Conservation (phyloP, 2,888 invertebrate species). For the Parnassius apollo region DNA sequence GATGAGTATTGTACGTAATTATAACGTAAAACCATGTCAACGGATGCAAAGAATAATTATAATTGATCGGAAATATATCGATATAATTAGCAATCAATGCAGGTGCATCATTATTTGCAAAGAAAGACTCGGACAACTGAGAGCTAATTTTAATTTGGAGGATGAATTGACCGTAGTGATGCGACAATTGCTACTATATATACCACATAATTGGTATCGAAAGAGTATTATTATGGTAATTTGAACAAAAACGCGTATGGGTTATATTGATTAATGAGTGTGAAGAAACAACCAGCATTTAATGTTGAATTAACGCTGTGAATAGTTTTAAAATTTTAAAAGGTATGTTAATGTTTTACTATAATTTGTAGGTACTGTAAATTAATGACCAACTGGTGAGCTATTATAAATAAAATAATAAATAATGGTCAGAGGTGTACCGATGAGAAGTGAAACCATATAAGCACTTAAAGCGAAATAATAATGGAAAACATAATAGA, state of each 20-base stretch:
- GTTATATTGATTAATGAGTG: conserved; percentile 8
- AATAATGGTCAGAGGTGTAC: not conserved
- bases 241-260: conserved; percentile 1
- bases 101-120: conserved; percentile 9
- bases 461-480: too few species aligned
- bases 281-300: not conserved
- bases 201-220: conserved; percentile 15
- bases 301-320: conserved; percentile 1
- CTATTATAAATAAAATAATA: not conserved
- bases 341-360: conserved; percentile 5
- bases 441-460: too few species aligned
- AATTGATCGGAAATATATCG: conserved; percentile 12
- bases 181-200: conserved; percentile 1
- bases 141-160: conserved; percentile 11
- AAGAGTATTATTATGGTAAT: conserved; percentile 20
- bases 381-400: conserved; percentile 3
- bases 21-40: conserved; percentile 1
- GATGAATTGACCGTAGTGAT: conserved; percentile 4
- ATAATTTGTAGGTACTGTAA: conserved; percentile 2
- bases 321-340: not conserved
- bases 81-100: conserved; percentile 9
- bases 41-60: conserved; percentile 4
- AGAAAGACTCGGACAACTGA: not conserved
- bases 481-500: too few species aligned
- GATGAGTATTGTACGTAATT: conserved; percentile 7